phyloP scores from a whole-genome alignment of 2,113 vertebrate genomes.

The Chiloscyllium plagiosum region DNA sequence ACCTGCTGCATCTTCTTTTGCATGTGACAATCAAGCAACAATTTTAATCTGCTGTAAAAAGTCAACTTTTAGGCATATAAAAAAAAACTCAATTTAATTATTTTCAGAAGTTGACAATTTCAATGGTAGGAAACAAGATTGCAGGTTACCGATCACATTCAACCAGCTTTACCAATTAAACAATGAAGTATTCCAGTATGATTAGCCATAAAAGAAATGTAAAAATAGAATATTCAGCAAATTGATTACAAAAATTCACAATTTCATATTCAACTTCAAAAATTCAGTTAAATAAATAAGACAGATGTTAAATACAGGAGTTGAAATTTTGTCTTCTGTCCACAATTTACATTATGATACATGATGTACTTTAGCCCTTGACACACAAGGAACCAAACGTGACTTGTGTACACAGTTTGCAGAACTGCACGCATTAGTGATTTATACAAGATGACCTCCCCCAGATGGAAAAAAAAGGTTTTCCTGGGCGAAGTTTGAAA shows the following conservation, averaged over 20 bases:
- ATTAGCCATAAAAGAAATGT: slow-evolving; percentile 15
- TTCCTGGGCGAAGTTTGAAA: not conserved
- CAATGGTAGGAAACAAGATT: slow-evolving; percentile 14
- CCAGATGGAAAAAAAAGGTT: not conserved
- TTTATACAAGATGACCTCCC: not conserved
- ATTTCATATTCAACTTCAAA: slow-evolving; percentile 13
- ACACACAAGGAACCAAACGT: not conserved
- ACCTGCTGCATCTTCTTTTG: not conserved
- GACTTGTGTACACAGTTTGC: slow-evolving; percentile 15
- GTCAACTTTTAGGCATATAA: not conserved
- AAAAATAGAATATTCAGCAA: slow-evolving; percentile 37
- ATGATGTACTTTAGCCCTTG: slow-evolving; percentile 30
- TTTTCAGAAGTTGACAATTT: not conserved
- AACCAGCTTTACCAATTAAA: not conserved
- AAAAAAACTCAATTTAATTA: slow-evolving; percentile 32
- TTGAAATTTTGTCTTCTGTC: not conserved
- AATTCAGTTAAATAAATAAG: slow-evolving; percentile 27
- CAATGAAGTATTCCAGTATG: slow-evolving; percentile 17
- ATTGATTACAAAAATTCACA: slow-evolving; percentile 33
- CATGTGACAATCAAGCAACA: not conserved
- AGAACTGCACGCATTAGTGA: not conserved
- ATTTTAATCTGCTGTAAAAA: not conserved
- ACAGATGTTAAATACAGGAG: not conserved
- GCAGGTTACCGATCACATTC: slow-evolving; percentile 20
- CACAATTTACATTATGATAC: slow-evolving; percentile 19